These are phyloP conservation scores for Theonella swinhoei DNA, from an alignment of 37 sponge, comb jelly and placozoan species.

Conservation along the genomic window DNA sequence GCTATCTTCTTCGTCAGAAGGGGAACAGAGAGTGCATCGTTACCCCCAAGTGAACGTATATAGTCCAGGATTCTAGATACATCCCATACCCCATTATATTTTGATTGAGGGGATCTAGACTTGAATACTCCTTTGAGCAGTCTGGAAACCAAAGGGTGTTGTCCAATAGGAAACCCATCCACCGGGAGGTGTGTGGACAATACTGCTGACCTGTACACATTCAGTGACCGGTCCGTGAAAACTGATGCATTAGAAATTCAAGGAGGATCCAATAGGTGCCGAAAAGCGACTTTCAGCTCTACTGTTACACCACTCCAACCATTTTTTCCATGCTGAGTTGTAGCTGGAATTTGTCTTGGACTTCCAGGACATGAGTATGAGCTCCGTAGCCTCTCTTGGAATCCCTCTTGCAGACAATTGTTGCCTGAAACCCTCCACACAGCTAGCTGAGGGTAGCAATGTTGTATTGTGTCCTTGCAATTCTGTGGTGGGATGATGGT, in stretches of 20 bases:
- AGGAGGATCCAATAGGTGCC: background rate
- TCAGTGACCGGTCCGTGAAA: background rate
- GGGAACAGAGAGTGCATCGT: background rate
- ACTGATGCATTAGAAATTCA: background rate
- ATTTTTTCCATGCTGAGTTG: constrained; percentile 25
- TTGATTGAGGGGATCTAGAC: background rate
- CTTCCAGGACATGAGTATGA: constrained; percentile 24
- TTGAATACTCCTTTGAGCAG: constrained; percentile 8
- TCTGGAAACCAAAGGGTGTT: background rate
- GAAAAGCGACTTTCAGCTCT: background rate
- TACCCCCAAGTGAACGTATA: background rate
- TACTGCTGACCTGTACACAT: constrained; percentile 30
- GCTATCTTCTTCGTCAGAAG: constrained; percentile 9
- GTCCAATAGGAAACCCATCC: constrained; percentile 27
- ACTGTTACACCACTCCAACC: background rate
- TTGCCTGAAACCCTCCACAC: constrained; percentile 24
- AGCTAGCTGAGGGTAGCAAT: background rate
- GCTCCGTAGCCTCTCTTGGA: constrained; percentile 8
- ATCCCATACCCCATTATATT: constrained; percentile 13
- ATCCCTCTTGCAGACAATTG: constrained; percentile 8
- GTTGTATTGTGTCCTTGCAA: background rate
- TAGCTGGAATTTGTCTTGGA: constrained; percentile 16
- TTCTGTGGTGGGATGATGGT: background rate
- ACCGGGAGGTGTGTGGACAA: constrained; percentile 17
- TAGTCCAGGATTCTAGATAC: constrained; percentile 16